Percentiles rank a stretch among this genome's conserved stretches.
Evolutionary conservation across 2,888 invertebrate genomes (phyloP).

Genomic region (Lamproptera curius): DNA sequence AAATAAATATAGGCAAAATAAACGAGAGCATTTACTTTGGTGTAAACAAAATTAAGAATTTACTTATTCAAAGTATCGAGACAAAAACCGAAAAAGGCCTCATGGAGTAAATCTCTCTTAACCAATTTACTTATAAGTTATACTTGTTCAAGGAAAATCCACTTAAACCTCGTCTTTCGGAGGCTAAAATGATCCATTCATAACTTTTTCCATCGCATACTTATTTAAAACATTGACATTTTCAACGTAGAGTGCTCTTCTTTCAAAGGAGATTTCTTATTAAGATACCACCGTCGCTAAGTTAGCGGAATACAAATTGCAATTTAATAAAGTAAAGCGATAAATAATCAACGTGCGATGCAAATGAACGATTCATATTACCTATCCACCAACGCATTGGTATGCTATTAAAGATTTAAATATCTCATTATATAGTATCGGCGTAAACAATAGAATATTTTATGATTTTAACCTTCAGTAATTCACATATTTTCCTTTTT

Average conservation of each 20-base stretch:
- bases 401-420: no score
- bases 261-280: not conserved
- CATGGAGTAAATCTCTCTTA: not conserved
- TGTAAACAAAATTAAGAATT: no score
- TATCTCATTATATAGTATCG: no score
- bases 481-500: no score
- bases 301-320: slow-evolving; percentile 8
- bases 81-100: no score
- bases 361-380: slow-evolving; percentile 8
- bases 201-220: not conserved
- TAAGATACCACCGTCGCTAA: not conserved
- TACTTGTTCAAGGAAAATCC: not conserved
- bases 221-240: not conserved
- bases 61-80: no score
- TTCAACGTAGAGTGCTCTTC: not conserved
- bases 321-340: slow-evolving; percentile 7
- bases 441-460: no score
- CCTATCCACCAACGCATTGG: not conserved
- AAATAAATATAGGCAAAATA: no score
- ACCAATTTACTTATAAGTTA: not conserved
- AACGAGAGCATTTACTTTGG: no score
- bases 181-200: not conserved
- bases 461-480: no score
- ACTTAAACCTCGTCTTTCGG: not conserved
- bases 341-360: slow-evolving; percentile 4